Evolutionary conservation across 2,888 invertebrate species (phyloP).

Genomic region (Acronicta psi): DNA sequence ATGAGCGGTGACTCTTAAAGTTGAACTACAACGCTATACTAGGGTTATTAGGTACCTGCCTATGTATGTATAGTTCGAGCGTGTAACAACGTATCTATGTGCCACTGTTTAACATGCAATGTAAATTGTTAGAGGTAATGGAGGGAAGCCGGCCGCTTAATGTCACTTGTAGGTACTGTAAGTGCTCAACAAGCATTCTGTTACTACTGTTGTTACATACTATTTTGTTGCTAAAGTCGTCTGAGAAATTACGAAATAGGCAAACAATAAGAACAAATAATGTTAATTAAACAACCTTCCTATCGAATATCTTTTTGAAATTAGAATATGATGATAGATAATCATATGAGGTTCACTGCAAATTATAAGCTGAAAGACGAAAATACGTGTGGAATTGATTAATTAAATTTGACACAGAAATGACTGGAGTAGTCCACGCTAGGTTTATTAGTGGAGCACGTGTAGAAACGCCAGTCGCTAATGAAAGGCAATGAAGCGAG

Average conservation of each 20-base stretch:
- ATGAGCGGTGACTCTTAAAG: too few relatives aligned
- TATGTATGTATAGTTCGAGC: background rate
- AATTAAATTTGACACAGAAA: constrained; percentile 30
- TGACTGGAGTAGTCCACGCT: constrained; percentile 23
- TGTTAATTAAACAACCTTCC: background rate
- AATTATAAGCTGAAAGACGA: background rate
- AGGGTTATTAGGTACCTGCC: background rate
- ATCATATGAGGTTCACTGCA: too few relatives aligned
- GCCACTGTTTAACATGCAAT: constrained; percentile 46
- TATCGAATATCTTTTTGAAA: too few relatives aligned
- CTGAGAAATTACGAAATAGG: background rate
- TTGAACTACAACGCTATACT: background rate
- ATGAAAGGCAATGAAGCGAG: constrained; percentile 69
- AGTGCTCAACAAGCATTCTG: constrained; percentile 30
- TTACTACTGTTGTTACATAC: constrained; percentile 19
- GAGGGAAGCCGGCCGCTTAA: constrained; percentile 38
- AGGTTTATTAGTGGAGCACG: constrained; percentile 50
- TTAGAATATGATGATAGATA: too few relatives aligned
- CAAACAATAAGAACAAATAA: background rate
- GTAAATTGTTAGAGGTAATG: constrained; percentile 50
- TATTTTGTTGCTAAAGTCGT: background rate
- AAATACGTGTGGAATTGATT: constrained; percentile 9
- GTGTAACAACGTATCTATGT: constrained; percentile 14
- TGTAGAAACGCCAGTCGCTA: constrained; percentile 58
- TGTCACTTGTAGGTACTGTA: constrained; percentile 44